Percentiles rank a stretch among this genome's conserved stretches.
These are phyloP conservation scores for Bradypodion ventrale DNA, from an alignment of 2,797 vertebrate genomes.

Conservation along the genomic window DNA sequence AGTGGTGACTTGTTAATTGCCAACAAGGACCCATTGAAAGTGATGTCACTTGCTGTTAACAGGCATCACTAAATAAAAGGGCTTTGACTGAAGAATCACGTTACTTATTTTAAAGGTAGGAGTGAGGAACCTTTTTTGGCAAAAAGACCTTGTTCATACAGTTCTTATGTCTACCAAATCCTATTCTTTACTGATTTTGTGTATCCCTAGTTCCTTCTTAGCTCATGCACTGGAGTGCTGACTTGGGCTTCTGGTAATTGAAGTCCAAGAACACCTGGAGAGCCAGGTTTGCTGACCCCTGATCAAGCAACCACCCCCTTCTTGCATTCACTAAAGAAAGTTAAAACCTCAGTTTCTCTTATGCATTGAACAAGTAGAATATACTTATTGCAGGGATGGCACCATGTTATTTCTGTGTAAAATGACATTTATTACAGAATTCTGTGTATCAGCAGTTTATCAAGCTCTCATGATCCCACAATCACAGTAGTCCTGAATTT, in stretches of 20 bases:
- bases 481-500: not conserved
- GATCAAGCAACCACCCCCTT: not conserved
- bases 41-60: no score
- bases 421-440: not conserved
- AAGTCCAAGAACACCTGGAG: no score
- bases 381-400: not conserved
- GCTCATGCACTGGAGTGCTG: not conserved
- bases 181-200: not conserved
- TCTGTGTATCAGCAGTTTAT: not conserved
- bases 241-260: no score
- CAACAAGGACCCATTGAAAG: no score
- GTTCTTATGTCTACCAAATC: not conserved
- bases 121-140: not conserved
- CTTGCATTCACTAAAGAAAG: not conserved
- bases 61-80: no score
- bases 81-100: no score
- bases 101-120: not conserved
- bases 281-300: no score
- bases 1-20: no score
- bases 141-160: not conserved
- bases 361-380: not conserved
- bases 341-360: not conserved
- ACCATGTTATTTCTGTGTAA: not conserved
- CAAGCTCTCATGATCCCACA: not conserved
- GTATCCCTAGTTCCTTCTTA: not conserved